A percentile compares a stretch with the other conserved stretches of the same genome.
Conservation (phyloP, 2,888 invertebrate genomes). For the Protodeltote pygarga region DNA sequence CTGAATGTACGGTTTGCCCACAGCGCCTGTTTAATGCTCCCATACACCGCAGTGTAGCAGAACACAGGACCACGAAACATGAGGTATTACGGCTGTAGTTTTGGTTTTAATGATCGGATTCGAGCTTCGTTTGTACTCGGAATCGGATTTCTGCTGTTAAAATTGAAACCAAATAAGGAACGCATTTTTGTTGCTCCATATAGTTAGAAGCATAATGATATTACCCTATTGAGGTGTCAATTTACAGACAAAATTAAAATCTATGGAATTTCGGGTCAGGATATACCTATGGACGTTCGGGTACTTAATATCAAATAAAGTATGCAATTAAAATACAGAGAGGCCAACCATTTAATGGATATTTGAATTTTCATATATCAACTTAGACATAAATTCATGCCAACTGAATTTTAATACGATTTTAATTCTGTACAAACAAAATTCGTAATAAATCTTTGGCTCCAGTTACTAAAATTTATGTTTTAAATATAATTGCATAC, state of each 20-base stretch:
- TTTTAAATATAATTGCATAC: constrained; percentile 53
- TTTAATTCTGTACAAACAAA: constrained; percentile 27
- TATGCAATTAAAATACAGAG: too few species aligned
- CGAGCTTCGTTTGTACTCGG: constrained; percentile 17
- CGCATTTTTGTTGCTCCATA: too few species aligned
- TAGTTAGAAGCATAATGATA: too few species aligned
- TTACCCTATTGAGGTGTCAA: too few species aligned
- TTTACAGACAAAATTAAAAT: too few species aligned
- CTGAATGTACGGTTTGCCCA: constrained; percentile 54
- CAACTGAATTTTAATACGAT: constrained; percentile 2
- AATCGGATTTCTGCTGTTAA: constrained; percentile 8
- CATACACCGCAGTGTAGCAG: constrained; percentile 45
- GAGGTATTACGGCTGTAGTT: constrained; percentile 42
- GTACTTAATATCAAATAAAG: too few species aligned
- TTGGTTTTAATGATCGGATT: constrained; percentile 44
- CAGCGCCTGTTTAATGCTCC: constrained; percentile 53
- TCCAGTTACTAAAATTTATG: constrained; percentile 33
- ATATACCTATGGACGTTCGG: too few species aligned
- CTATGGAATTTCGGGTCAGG: too few species aligned
- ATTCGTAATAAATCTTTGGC: constrained; percentile 29
- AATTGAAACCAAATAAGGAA: too few species aligned
- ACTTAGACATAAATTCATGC: constrained; percentile 2
- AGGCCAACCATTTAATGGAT: too few species aligned
- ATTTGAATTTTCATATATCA: too few species aligned
- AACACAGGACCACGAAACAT: constrained; percentile 43